phyloP scores from a whole-genome alignment of 2,888 invertebrate genomes.

The Drosophila kokeensis region DNA sequence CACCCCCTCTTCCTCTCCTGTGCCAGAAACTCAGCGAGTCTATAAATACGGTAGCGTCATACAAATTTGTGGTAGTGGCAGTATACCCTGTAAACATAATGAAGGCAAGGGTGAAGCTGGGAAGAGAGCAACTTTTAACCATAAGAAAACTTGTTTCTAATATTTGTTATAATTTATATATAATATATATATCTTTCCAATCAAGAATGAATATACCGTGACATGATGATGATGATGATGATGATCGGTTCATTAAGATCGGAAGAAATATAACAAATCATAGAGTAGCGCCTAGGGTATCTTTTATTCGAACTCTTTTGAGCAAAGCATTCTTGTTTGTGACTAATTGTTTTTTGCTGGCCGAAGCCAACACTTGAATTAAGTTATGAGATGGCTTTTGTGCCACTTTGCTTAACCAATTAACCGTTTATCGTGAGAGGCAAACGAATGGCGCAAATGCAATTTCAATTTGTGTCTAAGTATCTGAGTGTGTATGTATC shows the following conservation, averaged over 20 bases:
- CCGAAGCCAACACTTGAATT: constrained; percentile 12
- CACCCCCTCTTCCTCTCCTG: no score
- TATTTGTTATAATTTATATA: no score
- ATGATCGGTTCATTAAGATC: background rate
- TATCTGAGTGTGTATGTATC: constrained; percentile 16
- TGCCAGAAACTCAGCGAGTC: background rate
- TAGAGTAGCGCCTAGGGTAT: background rate
- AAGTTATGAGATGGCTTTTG: constrained; percentile 22
- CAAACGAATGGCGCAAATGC: constrained; percentile 28
- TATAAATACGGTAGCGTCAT: constrained; percentile 38
- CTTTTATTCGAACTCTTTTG: background rate
- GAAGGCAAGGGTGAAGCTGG: background rate
- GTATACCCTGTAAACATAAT: constrained; percentile 11
- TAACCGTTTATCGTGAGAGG: constrained; percentile 47
- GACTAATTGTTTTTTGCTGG: constrained; percentile 12
- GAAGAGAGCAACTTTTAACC: background rate
- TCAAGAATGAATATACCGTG: background rate
- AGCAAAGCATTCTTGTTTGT: background rate
- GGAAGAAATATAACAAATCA: background rate
- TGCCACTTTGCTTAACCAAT: constrained; percentile 54
- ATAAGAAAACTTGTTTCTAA: background rate
- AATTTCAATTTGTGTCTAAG: constrained; percentile 30
- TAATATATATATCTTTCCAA: background rate
- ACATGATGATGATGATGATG: background rate
- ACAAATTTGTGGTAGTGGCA: background rate